A percentile compares a stretch with the other conserved stretches of the same genome.
These are phyloP conservation scores for Drosophila picticornis DNA, from an alignment of 2,888 invertebrate genomes.

Conservation along the genomic window DNA sequence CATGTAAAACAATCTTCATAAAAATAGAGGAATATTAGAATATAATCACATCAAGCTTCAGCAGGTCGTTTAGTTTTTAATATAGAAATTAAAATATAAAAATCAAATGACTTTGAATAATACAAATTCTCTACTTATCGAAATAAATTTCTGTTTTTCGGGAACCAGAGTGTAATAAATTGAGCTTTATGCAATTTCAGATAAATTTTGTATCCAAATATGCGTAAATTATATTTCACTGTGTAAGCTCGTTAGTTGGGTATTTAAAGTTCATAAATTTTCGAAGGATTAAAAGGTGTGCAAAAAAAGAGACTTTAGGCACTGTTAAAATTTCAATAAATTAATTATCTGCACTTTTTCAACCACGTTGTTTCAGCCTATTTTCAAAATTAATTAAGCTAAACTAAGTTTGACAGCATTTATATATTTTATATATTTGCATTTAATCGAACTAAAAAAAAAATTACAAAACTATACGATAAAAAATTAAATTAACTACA, in stretches of 20 bases:
- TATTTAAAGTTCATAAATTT: not conserved
- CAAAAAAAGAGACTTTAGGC: not conserved
- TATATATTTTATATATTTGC: constrained; percentile 31
- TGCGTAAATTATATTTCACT: not conserved
- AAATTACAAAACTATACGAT: constrained; percentile 38
- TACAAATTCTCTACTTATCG: not conserved
- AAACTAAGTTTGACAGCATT: constrained; percentile 73
- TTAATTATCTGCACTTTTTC: constrained; percentile 48
- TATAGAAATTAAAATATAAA: not conserved
- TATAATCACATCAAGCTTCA: not conserved
- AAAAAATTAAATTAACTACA: constrained; percentile 73
- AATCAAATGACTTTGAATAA: not conserved
- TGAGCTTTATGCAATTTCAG: not conserved
- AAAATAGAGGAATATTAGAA: not conserved
- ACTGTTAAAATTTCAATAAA: constrained; percentile 33
- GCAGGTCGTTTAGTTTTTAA: not conserved
- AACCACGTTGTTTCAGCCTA: constrained; percentile 23
- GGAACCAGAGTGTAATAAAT: not conserved
- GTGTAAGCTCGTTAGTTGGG: not conserved
- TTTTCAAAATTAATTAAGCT: constrained; percentile 72
- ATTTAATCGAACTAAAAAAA: constrained; percentile 16
- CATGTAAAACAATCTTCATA: not conserved
- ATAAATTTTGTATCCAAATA: not conserved
- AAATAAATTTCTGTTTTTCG: not conserved
- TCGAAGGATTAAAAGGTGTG: not conserved